Evolutionary conservation across 53 echinoderm and acorn worm genomes (phyloP), one percentile per base, ranked within the genome.

Genomic region (Patiria pectinifera): DNA sequence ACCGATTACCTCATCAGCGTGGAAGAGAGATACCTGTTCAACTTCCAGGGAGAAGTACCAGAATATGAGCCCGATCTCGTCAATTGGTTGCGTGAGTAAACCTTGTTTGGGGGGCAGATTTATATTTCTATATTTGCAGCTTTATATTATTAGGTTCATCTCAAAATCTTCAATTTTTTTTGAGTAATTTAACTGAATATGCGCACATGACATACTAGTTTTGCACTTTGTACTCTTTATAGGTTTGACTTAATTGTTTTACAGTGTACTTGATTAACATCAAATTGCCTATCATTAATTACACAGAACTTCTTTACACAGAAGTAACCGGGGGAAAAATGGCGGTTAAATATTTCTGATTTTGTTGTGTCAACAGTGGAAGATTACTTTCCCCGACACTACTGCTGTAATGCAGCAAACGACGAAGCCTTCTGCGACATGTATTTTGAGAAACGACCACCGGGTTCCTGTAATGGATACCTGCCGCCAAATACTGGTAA

Each of bases 361-460:
- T 86, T 75, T 71, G 85, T 85, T 85, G 35, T 79, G 10, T 83
- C 72, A 48, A 11, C 82, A 97, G 97, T 85, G 82, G 93, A 95
- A 78, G 97, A 97, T 83, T 85, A 94, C 18, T 74, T 91, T 21
- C 97, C 97, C 3, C 94, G 97, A 71, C 85, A 97, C 82, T 92
- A 76, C 85, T 97, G 97, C 84, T 97, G 97, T 69, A 89, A 85
- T 16, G 91, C 45, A 46, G 93, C 96, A 43, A 91, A 94, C 6
- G 97, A 97, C 86, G 91, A 94, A 47, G 80, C 85, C 69, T 95
- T 97, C 83, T 97, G 97, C 83, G 95, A 95, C 45, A 83, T 95
- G 70, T 97, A 97, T 82, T 94, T 89, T 69, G 97, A 97, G 86
- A 97, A 95, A 70, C 66, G 97, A 90, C 97, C 97, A 8, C 94